Evolutionary conservation across 2,113 vertebrate species (phyloP), one percentile per base, ranked within the genome.

Genomic region (Boleophthalmus pectinirostris): DNA sequence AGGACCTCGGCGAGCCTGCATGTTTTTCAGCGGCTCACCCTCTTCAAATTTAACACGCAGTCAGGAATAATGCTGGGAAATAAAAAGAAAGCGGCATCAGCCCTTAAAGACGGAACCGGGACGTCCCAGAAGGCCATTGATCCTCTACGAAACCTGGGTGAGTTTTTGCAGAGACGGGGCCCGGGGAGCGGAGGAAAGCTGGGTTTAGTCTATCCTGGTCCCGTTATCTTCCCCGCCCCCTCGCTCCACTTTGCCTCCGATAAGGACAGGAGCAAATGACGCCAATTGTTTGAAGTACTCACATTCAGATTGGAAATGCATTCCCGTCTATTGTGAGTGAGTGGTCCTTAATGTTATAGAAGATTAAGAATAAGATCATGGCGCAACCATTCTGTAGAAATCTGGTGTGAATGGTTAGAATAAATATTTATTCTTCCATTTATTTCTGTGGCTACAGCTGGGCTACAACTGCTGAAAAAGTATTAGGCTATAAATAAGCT

Each of bases 81-180:
- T 67, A 81, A 65, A 47, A 87, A 83, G 73, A 91, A 85, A 70
- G 49, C 66, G 16, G 63, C 24, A 0, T 8, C 75, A 14, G 47
- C 11, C 58, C 29, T 13, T 51, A 88, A 82, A 83, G 88, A 83
- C 58, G 86, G 82, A 77, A 79, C 82, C 61, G 81, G 85, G 85
- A 90, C 85, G 71, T 88, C 87, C 69, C 70, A 83, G 38, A 92
- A 91, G 69, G 69, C 84, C 74, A 90, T 92, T 45, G 88, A 94
- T 43, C 89, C 91, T 1, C 80, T 94, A 21, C 87, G 77, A 65
- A 91, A 85, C 61, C 82, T 93, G 33, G 93, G 93, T 94, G 73
- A 89, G 89, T 51, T 0, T 63, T 8, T 12, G 33, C 0, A 58
- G 12, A 3, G 23, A 58, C 13, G 56, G 56, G 56, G 5, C 21